Evolutionary conservation across 2,888 invertebrate species (phyloP), one percentile per base, ranked within the genome.

Genomic region (Drosophila pegasa): DNA sequence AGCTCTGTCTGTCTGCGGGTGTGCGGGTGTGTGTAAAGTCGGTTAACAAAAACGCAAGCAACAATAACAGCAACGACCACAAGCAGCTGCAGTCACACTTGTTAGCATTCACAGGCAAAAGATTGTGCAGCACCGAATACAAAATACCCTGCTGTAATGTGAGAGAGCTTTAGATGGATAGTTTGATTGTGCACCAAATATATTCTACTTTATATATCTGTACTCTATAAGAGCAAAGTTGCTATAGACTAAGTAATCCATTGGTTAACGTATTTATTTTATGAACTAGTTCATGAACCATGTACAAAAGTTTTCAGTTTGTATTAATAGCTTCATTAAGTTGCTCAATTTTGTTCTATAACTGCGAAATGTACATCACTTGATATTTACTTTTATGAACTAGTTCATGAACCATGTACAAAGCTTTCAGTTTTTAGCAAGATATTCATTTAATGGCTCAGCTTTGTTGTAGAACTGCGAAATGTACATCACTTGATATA

Each of bases 21-120:
- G 20, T 37, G 43, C 52, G 33, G 20, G 22, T 35, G 74, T 48
- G 67, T 57, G 51, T 68, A 45, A 60, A 59, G 63, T 63, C 73
- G 71, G 59, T 76, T 77, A 71, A 64, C 59, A 71, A 71, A 56
- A 64, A 67, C 61, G 51, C 47, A 60, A 70, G 62, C 54, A 71
- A 52, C 67, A 69, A 67, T 47, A 54, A 59, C 64, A 18, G 45
- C 29, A 20, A n/a, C 27, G 9, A 5, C 14, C 25, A 40, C 40
- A 40, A 47, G 40, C 52, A 67, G 57, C 61, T 59, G 59, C 64
- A 75, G 61, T 63, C 69, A 71, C 86, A 78, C 51, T 87, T 81
- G 65, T 80, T 72, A 57, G 69, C 66, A 72, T 73, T 69, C 8
- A 14, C 12, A 12, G 25, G 16, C 3, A n/a, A n/a, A 35, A 25